Base-by-base conservation (phyloP, 2,113 vertebrate species). In the Cygnus atratus region DNA sequence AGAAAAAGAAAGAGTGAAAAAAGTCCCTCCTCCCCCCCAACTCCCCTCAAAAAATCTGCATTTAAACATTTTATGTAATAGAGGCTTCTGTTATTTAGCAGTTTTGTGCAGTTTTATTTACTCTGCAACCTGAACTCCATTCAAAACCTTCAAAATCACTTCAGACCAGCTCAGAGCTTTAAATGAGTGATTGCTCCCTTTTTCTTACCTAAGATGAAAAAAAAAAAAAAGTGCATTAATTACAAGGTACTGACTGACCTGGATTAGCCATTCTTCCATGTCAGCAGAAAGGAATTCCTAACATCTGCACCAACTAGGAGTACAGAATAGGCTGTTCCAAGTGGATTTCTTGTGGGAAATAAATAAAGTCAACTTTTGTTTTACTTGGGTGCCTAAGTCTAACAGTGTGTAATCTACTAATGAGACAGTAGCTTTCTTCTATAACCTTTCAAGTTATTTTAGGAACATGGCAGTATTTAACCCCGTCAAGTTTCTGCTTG, bases 241-340 rank as follows among this genome's bases (percentile, higher is more conserved):
- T 97, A 97, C 92, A 96, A 96, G 85, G 95, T 24, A 95, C 65
- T 92, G 96, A 97, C 11, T 88, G 97, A 96, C 94, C 92, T 55
- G 94, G 93, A 97, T 97, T 97, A 98, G 88, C 67, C 79, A 93
- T 96, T 93, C 90, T 91, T 94, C 88, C 72, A 65, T 77, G 75
- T 95, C 94, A 96, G 85, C 73, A 97, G 91, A 96, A 96, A 97
- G 96, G 96, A 98, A 98, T 97, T 98, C 84, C 35, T 93, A 85
- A 91, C 90, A 95, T 97, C 96, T 97, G 90, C 95, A 97, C 94
- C 97, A 97, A 91, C 97, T 75, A 68, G 35, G 75, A 82, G 62
- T 77, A 89, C 35, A 80, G 83, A 96, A 91, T 72, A 96, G 91
- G 78, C 68, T 91, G 83, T 87, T 96, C 52, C 68, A 94, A 87